Evolutionary conservation across 2,797 vertebrate species (phyloP).

Genomic region (Anas bernieri): DNA sequence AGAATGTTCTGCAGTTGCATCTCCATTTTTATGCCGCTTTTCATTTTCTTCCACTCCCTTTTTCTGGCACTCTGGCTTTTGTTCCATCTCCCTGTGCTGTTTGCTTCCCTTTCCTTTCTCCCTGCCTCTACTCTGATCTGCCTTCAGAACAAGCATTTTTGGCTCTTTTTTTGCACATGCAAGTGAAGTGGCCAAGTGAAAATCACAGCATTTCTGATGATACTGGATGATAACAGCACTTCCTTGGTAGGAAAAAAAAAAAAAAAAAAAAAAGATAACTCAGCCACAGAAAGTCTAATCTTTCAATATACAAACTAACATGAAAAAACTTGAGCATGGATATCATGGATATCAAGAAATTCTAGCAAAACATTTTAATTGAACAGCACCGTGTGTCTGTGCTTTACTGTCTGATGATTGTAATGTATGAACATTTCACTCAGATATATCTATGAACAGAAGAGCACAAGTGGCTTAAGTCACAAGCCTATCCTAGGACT

Average conservation of each 20-base stretch:
- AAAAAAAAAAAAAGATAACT: neutral
- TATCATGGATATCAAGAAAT: neutral
- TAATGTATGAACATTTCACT: neutral
- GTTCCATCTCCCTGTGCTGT: neutral
- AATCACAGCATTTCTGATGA: neutral
- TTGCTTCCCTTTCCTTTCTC: neutral
- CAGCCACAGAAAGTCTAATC: neutral
- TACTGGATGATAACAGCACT: neutral
- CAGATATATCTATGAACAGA: neutral
- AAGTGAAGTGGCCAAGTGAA: neutral
- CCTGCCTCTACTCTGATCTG: neutral
- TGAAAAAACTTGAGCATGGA: neutral
- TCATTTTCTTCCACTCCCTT: neutral
- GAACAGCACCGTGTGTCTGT: fast-evolving
- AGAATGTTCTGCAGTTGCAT: neutral
- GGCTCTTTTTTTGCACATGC: neutral
- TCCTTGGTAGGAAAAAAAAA: neutral
- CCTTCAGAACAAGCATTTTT: neutral
- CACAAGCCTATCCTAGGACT: neutral
- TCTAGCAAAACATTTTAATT: neutral
- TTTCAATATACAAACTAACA: neutral
- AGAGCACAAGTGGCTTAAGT: neutral
- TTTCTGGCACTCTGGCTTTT: neutral
- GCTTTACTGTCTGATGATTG: neutral
- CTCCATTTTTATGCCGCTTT: neutral